Evolutionary conservation across 2,797 vertebrate genomes (phyloP), one percentile per base, ranked within the genome.

Genomic region (Enteromius viviparus): DNA sequence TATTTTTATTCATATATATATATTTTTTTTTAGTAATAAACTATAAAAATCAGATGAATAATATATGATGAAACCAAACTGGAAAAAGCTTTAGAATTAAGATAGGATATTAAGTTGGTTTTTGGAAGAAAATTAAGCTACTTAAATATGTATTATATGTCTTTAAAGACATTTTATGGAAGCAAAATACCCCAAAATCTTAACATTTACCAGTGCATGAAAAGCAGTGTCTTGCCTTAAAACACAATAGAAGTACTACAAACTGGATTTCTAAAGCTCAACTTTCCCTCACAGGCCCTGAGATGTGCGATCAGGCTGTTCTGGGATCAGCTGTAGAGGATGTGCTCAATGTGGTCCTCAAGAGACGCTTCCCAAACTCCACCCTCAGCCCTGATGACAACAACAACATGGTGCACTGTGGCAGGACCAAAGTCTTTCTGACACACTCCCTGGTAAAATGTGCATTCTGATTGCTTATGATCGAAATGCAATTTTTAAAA

Each of bases 391-490:
- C 6, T 23, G 80, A 34, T 3, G 87, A 89, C 80, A 83, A 65
- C 37, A 85, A 87, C 74, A 87, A 89, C 29, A 85, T 94, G 42
- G 92, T 95, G 81, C 96, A 95, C 85, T 97, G 97, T 17, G 98
- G 98, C 69, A 96, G 89, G 86, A 98, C 96, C 62, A 99, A 98
- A 93, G 95, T 97, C 32, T 99, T 99, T 90, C 93, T 99, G 91
- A 97, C 96, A 0, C 94, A 95, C 71, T 84, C 87, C 4, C 93
- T 93, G 96, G 98, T 99, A 85, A 84, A 75, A 40, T 32, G 4
- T 29, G 45, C 47, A 10, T 9, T 8, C 15, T 70, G 80, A 62
- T 62, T 40, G 4, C 15, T 23, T 21, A 2, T 21, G 23, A 49
- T 7, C 34, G 34, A 19, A 19, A 37, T 42, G 15, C 4, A 5